Conservation (phyloP, 1,140 invertebrate species). For the Rhopalosiphum maidis region DNA sequence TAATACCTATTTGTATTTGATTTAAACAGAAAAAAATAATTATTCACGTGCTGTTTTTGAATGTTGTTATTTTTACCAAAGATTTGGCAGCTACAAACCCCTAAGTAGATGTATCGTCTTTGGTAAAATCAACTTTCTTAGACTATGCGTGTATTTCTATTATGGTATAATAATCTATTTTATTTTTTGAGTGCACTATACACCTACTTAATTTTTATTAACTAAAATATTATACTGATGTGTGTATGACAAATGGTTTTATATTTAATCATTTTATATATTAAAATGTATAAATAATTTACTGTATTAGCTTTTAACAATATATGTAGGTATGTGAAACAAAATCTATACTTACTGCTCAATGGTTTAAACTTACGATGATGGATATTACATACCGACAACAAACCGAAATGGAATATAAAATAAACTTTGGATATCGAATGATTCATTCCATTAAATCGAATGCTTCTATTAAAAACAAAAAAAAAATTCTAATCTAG, state of each 20-base stretch:
- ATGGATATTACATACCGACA: background rate
- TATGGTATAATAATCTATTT: background rate
- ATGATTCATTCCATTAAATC: no score
- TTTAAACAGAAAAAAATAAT: background rate
- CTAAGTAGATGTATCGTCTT: conserved; percentile 25
- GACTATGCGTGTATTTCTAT: background rate
- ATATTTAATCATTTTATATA: no score
- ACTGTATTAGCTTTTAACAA: background rate
- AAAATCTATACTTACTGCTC: background rate
- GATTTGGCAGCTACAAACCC: conserved; percentile 28
- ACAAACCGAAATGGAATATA: background rate
- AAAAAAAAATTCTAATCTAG: no score
- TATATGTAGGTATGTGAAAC: background rate
- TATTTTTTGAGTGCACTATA: background rate
- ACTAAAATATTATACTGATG: no score
- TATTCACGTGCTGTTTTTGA: background rate
- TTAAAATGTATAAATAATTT: background rate
- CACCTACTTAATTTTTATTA: no score
- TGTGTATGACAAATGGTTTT: no score
- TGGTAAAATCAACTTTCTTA: conserved; percentile 29
- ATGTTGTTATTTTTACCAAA: conserved; percentile 16
- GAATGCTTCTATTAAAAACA: no score
- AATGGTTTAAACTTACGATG: background rate
- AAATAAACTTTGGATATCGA: background rate
- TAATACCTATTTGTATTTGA: background rate